Base-by-base conservation (phyloP, 1,140 invertebrate genomes). In the Diploscapter pachys region DNA sequence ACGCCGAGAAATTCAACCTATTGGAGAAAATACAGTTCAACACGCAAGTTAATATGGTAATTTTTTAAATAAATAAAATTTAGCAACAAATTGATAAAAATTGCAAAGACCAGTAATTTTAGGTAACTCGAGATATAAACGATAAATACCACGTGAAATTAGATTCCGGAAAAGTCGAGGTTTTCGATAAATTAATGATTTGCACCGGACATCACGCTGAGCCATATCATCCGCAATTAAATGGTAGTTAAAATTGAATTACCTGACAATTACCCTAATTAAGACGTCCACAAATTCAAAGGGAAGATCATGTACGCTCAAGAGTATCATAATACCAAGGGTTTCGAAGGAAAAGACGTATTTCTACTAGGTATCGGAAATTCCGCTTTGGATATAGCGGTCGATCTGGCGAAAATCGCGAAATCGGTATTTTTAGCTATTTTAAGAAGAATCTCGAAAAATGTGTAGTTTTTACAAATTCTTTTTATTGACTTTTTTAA, bases 341-440 rank as follows among this genome's bases (percentile, higher is more conserved):
- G 85, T 5, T 89, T 85, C 73, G 85, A 87, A 63, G 85, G 85
- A 54, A 87, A 87, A 75, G 79, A 81, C 49, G 86, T 88, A 6
- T 78, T 89, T n/a, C 83, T 89, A 48, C 79, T 89, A 13, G 89
- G 89, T n/a, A 86, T 90, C 54, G 89, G 89, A 8, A 90, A 89
- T 80, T 89, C 89, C 5, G 88, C 87, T 9, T 84, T 86, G 4
- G 89, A 89, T 79, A 87, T 88, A 52, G 89, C 88, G 31, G 88
- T 88, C 4, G 89, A 89, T 71, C 73, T 89, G 5, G 86, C 86
- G 53, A 85, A 85, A 71, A 82, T 88, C n/a, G 83, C 88, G 4
- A 84, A 86, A 66, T 77, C 88, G 85, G 88, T 88, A 80, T 31
- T 75, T 31, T 31, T 31, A 31, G 31, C 31, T 31, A 31, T 31